Evolutionary conservation across 2,888 invertebrate genomes (phyloP).

Genomic region (Drosophila maculinotata): DNA sequence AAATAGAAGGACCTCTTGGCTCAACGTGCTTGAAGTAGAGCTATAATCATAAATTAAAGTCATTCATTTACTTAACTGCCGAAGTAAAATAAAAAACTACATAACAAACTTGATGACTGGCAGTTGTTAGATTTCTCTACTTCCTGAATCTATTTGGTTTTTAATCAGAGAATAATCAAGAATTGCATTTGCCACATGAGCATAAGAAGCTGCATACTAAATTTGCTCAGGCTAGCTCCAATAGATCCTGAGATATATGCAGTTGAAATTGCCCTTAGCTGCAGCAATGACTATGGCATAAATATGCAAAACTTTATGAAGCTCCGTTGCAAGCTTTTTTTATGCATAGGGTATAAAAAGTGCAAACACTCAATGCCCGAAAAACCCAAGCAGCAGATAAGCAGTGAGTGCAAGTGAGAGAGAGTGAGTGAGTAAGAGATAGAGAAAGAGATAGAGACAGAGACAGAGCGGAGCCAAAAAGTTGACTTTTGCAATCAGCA

Average conservation of each 20-base stretch:
- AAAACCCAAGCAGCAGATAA: conserved; percentile 23
- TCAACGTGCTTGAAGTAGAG: too few species aligned
- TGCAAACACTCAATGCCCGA: conserved; percentile 29
- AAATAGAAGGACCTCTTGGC: too few species aligned
- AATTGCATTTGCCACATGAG: background rate
- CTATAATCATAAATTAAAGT: too few species aligned
- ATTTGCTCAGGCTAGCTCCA: background rate
- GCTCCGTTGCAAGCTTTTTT: background rate
- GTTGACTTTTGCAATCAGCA: conserved; percentile 77
- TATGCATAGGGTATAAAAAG: conserved; percentile 27
- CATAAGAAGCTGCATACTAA: background rate
- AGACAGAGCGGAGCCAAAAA: conserved; percentile 27
- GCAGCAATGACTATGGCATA: background rate
- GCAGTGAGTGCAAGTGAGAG: background rate
- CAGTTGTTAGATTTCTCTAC: background rate
- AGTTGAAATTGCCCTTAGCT: background rate
- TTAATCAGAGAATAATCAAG: background rate
- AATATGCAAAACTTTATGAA: conserved; percentile 18
- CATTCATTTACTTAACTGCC: too few species aligned
- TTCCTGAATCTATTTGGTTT: background rate
- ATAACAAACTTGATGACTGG: too few species aligned
- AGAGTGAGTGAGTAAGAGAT: background rate
- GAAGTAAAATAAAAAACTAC: too few species aligned
- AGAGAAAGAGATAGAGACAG: conserved; percentile 1
- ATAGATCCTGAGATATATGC: background rate